Percentiles rank a stretch among this genome's conserved stretches.
Evolutionary conservation across 2,113 vertebrate genomes (phyloP).

Genomic region (Phylloscopus trochiloides): DNA sequence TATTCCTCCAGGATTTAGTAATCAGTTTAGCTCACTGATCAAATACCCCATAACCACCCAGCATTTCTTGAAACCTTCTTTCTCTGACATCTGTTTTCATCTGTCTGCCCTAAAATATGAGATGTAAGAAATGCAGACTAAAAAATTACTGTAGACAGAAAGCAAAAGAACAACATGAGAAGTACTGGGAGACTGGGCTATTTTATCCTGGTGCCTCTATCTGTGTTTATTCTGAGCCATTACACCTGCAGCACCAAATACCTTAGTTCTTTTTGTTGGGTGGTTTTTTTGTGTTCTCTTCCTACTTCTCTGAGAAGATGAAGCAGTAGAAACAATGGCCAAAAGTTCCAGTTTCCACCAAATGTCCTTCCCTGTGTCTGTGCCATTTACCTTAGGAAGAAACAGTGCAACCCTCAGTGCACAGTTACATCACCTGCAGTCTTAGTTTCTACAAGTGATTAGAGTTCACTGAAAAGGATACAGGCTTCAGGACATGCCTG

Average conservation of each 20-base stretch:
- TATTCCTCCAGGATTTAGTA: neutral
- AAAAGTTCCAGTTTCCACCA: neutral
- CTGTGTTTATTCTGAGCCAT: neutral
- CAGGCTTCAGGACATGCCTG: neutral
- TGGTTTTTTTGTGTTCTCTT: neutral
- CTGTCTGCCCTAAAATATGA: neutral
- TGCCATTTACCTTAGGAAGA: neutral
- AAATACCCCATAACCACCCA: neutral
- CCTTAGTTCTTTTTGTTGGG: neutral
- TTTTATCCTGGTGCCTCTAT: neutral
- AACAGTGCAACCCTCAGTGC: neutral
- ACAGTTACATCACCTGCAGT: neutral
- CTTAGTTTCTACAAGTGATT: neutral
- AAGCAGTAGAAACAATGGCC: neutral
- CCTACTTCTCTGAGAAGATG: neutral
- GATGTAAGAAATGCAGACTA: neutral
- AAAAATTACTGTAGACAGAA: neutral
- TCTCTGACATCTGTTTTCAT: neutral
- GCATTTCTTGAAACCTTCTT: neutral
- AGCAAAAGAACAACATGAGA: neutral
- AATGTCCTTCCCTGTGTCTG: neutral
- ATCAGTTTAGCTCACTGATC: neutral
- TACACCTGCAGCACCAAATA: neutral
- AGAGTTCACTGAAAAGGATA: neutral
- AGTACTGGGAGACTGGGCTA: accelerated